Percentiles rank a stretch among this genome's conserved stretches.
These are phyloP conservation scores for Lophotriccus pileatus DNA, from an alignment of 2,797 vertebrate genomes.

Conservation along the genomic window DNA sequence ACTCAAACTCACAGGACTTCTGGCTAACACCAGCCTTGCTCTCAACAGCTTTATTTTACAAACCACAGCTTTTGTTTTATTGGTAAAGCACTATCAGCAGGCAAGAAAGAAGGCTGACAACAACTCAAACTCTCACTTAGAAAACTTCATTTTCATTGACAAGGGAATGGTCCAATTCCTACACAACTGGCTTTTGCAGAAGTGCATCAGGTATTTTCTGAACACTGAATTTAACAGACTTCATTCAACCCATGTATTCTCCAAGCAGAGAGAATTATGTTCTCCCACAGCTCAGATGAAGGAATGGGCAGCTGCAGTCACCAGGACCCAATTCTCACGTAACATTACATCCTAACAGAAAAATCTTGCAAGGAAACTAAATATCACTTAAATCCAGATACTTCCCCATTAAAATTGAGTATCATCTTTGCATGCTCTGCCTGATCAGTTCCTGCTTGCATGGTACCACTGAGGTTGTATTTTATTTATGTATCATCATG, in stretches of 20 bases:
- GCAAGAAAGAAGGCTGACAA: slow-evolving; percentile 18
- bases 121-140: neutral
- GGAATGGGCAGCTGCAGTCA: neutral
- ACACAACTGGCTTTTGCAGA: neutral
- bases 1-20: slow-evolving; percentile 1
- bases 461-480: neutral
- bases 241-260: neutral
- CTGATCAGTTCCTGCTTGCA: neutral
- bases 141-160: neutral
- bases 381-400: neutral
- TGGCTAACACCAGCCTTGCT: neutral
- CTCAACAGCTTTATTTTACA: slow-evolving; percentile 13
- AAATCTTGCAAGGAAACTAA: neutral
- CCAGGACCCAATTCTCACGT: neutral
- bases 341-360: neutral
- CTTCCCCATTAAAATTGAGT: neutral
- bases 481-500: neutral
- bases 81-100: neutral
- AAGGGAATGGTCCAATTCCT: neutral
- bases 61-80: neutral
- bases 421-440: neutral
- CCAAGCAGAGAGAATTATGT: neutral
- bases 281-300: neutral
- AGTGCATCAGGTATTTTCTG: neutral
- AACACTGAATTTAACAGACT: neutral